These are phyloP conservation scores for Neodon shergylaensis DNA, from an alignment of 2,113 vertebrate species.

Conservation along the genomic window DNA sequence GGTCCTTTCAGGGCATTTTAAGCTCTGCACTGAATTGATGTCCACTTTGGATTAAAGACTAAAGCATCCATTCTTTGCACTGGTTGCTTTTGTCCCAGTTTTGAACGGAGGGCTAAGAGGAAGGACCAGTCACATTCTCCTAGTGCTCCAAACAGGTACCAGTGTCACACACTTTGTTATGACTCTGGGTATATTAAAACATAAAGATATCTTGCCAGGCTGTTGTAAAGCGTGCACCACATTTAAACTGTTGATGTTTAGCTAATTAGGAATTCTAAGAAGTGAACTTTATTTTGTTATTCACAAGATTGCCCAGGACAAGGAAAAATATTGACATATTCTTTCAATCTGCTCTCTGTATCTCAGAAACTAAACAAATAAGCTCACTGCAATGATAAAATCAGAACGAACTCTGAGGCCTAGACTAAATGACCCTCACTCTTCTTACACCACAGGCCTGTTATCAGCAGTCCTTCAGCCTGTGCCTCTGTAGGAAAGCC, in stretches of 20 bases:
- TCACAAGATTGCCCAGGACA: background rate
- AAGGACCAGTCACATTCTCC: background rate
- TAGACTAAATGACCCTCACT: constrained; percentile 57
- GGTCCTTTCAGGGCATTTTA: background rate
- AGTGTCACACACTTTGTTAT: background rate
- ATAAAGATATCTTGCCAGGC: background rate
- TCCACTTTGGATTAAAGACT: background rate
- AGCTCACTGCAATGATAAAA: constrained; percentile 50
- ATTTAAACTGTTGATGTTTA: constrained; percentile 6
- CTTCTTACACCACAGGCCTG: background rate
- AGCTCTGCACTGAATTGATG: background rate
- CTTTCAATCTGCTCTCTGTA: constrained; percentile 16
- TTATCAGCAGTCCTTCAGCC: constrained; percentile 46
- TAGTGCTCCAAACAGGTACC: background rate
- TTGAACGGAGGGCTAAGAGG: background rate
- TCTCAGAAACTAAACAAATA: constrained; percentile 53
- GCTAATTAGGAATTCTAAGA: constrained; percentile 11
- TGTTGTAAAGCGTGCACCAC: background rate
- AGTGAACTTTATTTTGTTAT: background rate
- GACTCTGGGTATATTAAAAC: background rate
- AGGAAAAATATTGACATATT: constrained; percentile 46
- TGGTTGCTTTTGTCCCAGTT: background rate
- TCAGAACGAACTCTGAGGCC: constrained; percentile 49
- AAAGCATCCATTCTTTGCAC: background rate
- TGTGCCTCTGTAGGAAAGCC: background rate